Evolutionary conservation across 2,797 vertebrate species (phyloP).

Genomic region (Sternarchorhynchus goeldii): DNA sequence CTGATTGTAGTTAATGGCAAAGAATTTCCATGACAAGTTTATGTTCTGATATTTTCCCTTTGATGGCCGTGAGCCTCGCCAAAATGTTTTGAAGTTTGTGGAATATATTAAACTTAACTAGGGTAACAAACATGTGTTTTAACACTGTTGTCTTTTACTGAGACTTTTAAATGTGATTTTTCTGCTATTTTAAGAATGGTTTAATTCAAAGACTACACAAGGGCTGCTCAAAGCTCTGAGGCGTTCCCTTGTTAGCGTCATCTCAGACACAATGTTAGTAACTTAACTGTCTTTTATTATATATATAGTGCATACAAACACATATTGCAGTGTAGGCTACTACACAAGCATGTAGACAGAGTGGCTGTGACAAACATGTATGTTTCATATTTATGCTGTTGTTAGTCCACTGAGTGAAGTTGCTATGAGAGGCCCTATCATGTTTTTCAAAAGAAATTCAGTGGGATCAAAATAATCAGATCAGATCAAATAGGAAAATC

Average conservation of each 20-base stretch:
- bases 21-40: conserved; percentile 50
- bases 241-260: conserved; percentile 14
- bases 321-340: too few relatives aligned
- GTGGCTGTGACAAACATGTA: not conserved
- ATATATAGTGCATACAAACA: too few relatives aligned
- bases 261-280: conserved; percentile 21
- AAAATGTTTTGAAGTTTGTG: conserved; percentile 55
- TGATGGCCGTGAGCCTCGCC: conserved; percentile 40
- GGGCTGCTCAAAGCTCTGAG: conserved; percentile 8
- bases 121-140: conserved; percentile 50
- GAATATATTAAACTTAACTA: conserved; percentile 50
- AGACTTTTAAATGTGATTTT: conserved; percentile 40
- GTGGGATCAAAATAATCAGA: too few relatives aligned
- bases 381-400: not conserved
- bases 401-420: not conserved
- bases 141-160: conserved; percentile 42
- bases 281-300: not conserved
- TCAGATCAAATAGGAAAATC: too few relatives aligned
- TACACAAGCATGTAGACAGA: too few relatives aligned
- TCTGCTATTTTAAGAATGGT: conserved; percentile 40
- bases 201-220: conserved; percentile 33
- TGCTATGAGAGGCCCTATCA: not conserved
- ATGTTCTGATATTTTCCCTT: conserved; percentile 35
- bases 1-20: conserved; percentile 48
- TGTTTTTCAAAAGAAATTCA: too few relatives aligned